Percentiles rank a stretch among this genome's conserved stretches.
Evolutionary conservation across 2,113 vertebrate genomes (phyloP).

Genomic region (Hippolais icterina): DNA sequence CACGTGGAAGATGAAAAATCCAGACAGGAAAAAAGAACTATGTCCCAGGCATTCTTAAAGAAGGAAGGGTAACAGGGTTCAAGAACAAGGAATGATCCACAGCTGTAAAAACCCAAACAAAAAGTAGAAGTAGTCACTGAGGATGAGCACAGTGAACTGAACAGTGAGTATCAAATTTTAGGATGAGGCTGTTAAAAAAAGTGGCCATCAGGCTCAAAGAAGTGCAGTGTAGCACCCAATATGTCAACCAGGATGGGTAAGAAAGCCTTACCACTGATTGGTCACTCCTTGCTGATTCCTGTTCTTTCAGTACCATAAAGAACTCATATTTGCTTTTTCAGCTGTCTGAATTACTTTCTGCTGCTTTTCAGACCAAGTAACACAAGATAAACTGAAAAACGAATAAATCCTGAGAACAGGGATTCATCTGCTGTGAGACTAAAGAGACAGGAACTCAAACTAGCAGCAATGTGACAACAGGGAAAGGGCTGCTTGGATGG

Average conservation of each 20-base stretch:
- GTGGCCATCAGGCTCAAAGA: not conserved
- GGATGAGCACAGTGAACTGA: not conserved
- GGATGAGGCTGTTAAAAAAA: not conserved
- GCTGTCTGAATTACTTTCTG: not conserved
- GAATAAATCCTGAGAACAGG: not conserved
- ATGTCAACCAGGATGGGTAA: not conserved
- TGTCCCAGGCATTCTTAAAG: not conserved
- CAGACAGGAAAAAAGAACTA: not conserved
- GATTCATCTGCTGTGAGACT: not conserved
- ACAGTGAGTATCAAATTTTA: not conserved
- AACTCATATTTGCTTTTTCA: not conserved
- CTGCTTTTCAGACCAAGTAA: not conserved
- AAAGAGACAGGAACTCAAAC: not conserved
- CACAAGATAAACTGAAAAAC: not conserved
- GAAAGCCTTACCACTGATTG: not conserved
- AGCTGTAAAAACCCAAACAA: not conserved
- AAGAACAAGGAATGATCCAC: not conserved
- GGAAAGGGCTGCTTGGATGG: not conserved
- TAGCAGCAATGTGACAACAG: not conserved
- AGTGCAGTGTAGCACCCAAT: not conserved
- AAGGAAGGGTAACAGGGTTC: not conserved
- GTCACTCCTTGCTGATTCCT: not conserved
- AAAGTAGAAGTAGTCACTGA: not conserved
- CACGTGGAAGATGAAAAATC: not conserved
- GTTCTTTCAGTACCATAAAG: not conserved